Conservation (phyloP, 2,797 vertebrate species). For the Octomys mimax region DNA sequence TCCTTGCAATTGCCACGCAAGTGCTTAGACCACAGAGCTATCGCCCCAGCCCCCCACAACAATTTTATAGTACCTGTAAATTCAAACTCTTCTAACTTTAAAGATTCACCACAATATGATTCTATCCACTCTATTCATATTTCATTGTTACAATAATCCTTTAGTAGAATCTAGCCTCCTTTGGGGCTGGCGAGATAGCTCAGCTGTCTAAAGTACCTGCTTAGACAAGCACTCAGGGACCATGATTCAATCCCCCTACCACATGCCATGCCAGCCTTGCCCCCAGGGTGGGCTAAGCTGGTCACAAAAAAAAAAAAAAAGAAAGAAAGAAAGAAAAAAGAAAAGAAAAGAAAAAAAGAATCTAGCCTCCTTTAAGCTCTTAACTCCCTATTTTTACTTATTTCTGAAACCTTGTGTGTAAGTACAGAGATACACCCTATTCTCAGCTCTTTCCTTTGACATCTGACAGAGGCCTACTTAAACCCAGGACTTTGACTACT, state of each 20-base stretch:
- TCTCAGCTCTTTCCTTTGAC: neutral
- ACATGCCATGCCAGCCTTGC: too few relatives aligned
- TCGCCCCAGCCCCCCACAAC: neutral
- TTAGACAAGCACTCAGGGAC: too few relatives aligned
- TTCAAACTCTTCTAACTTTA: slow-evolving; percentile 46
- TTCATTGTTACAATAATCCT: neutral
- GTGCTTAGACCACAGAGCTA: too few relatives aligned
- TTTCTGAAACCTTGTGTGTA: neutral
- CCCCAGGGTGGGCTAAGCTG: too few relatives aligned
- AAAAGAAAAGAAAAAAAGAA: too few relatives aligned
- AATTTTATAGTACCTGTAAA: neutral
- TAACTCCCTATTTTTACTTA: neutral
- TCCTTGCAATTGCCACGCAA: too few relatives aligned
- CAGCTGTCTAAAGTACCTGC: too few relatives aligned
- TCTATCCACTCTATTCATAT: neutral
- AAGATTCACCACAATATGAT: neutral
- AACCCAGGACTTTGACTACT: neutral
- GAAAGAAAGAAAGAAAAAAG: too few relatives aligned
- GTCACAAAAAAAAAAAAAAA: too few relatives aligned
- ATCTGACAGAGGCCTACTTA: neutral
- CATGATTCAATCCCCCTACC: too few relatives aligned
- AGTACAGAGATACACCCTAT: neutral
- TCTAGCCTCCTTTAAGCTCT: neutral
- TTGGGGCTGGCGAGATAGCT: too few relatives aligned
- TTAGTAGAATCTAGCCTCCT: neutral